Percentiles rank a stretch among this genome's conserved stretches.
Conservation (phyloP, 2,113 vertebrate genomes). For the Ptyas mucosa region DNA sequence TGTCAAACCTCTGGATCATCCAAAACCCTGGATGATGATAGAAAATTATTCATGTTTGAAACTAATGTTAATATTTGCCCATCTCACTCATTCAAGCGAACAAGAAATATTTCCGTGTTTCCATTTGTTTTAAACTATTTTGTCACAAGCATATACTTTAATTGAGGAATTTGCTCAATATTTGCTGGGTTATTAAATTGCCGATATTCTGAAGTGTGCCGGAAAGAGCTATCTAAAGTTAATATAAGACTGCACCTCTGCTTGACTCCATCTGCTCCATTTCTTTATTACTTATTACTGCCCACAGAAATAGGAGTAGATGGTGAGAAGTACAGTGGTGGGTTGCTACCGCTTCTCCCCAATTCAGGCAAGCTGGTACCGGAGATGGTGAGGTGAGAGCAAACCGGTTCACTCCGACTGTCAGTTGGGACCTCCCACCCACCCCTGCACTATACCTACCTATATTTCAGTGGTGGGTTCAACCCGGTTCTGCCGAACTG, state of each 20-base stretch:
- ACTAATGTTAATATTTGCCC: slow-evolving; percentile 14
- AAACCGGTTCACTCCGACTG: too few relatives aligned
- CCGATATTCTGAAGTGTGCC: slow-evolving; percentile 35
- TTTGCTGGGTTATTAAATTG: slow-evolving; percentile 50
- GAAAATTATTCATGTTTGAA: slow-evolving; percentile 14
- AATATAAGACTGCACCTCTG: slow-evolving; percentile 34
- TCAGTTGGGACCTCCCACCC: too few relatives aligned
- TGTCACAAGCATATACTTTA: slow-evolving; percentile 24
- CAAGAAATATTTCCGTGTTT: slow-evolving; percentile 39
- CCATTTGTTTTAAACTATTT: slow-evolving; percentile 36
- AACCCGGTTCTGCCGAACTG: too few relatives aligned
- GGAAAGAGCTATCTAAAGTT: slow-evolving; percentile 36
- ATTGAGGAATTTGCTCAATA: slow-evolving; percentile 32
- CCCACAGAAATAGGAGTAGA: background rate
- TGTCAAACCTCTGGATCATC: slow-evolving; percentile 40
- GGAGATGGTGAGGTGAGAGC: too few relatives aligned
- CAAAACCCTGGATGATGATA: slow-evolving; percentile 33
- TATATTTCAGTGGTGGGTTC: too few relatives aligned
- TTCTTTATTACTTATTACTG: slow-evolving; percentile 35
- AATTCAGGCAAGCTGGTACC: too few relatives aligned
- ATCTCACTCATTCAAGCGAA: slow-evolving; percentile 18
- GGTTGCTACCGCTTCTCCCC: too few relatives aligned
- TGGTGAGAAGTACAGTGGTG: too few relatives aligned
- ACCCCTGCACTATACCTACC: too few relatives aligned
- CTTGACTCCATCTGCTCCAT: slow-evolving; percentile 50